Evolutionary conservation across 2,888 invertebrate genomes (phyloP).

Genomic region (Chorisops tibialis): DNA sequence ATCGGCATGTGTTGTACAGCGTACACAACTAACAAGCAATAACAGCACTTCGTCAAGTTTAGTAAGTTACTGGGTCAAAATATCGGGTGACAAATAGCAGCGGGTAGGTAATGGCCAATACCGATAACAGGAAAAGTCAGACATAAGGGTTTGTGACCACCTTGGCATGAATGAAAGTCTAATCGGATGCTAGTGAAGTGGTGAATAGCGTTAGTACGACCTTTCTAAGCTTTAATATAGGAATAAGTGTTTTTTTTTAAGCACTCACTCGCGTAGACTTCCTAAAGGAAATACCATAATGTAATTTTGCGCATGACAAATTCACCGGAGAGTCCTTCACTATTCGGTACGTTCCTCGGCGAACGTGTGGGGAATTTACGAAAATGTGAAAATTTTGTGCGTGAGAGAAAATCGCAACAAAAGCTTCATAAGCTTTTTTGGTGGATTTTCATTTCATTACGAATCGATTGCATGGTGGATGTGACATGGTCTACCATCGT

Average conservation of each 20-base stretch:
- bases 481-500: slow-evolving; percentile 26
- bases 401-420: slow-evolving; percentile 20
- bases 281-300: slow-evolving; percentile 22
- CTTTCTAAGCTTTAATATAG: neutral
- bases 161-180: slow-evolving; percentile 15
- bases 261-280: neutral
- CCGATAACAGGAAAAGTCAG: neutral
- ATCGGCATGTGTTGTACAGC: no score
- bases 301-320: slow-evolving; percentile 33
- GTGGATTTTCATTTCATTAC: slow-evolving; percentile 27
- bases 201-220: neutral
- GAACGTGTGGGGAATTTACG: neutral
- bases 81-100: slow-evolving; percentile 17
- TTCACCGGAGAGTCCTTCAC: neutral
- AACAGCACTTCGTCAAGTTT: slow-evolving; percentile 26
- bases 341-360: no score
- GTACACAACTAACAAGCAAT: no score
- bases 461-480: slow-evolving; percentile 23
- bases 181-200: slow-evolving; percentile 7
- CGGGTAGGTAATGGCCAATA: neutral
- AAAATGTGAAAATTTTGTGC: slow-evolving; percentile 24
- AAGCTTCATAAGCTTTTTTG: slow-evolving; percentile 7
- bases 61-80: slow-evolving; percentile 28
- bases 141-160: neutral
- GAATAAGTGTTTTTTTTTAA: neutral